A percentile compares a stretch with the other conserved stretches of the same genome.
phyloP scores from a whole-genome alignment of 2,888 invertebrate genomes.

The Hypena proboscidalis region DNA sequence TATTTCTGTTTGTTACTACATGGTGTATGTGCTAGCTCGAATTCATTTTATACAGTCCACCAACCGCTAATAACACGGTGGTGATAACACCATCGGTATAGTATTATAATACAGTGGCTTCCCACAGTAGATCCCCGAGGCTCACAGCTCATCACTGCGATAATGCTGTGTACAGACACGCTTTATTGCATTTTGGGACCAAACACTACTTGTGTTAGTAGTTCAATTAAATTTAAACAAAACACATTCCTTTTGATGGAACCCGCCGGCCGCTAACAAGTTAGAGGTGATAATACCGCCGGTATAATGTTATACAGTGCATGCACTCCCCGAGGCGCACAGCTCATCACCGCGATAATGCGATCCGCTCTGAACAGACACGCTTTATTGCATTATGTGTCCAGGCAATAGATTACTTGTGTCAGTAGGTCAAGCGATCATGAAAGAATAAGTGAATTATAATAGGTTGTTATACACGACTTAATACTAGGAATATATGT shows the following conservation, averaged over 20 bases:
- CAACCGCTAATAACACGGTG: slow-evolving; percentile 1
- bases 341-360: slow-evolving; percentile 11
- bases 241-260: too few species aligned
- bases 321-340: slow-evolving; percentile 12
- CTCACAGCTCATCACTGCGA: slow-evolving; percentile 7
- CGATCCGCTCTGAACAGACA: not conserved
- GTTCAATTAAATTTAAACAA: too few species aligned
- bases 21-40: too few species aligned
- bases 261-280: too few species aligned
- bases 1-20: too few species aligned
- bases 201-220: not conserved
- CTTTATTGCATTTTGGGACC: slow-evolving; percentile 6
- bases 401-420: not conserved
- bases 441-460: too few species aligned
- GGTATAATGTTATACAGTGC: slow-evolving; percentile 5
- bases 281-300: too few species aligned
- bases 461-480: too few species aligned
- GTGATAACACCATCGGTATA: not conserved
- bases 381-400: slow-evolving; percentile 8
- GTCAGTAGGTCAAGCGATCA: not conserved
- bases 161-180: slow-evolving; percentile 4
- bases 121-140: slow-evolving; percentile 15
- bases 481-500: too few species aligned
- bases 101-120: slow-evolving; percentile 2
- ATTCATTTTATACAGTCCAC: too few species aligned